Conservation (phyloP, 2,797 vertebrate genomes). For the Dipus sagitta region DNA sequence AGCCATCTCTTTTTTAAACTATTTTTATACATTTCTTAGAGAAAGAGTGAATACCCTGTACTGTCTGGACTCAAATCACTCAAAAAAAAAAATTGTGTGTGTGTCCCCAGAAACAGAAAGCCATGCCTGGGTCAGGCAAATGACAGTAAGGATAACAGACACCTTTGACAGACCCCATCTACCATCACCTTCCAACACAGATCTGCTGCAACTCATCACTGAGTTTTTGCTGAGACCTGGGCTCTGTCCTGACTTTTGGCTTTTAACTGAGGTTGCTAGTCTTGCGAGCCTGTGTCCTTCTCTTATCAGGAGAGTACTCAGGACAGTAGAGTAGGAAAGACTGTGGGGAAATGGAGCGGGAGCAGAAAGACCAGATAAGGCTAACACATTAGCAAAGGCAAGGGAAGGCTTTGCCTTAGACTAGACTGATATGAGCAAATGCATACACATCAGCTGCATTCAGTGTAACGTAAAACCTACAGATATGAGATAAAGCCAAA, state of each 20-base stretch:
- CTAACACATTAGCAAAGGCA: neutral
- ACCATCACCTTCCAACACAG: neutral
- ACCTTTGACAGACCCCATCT: no score
- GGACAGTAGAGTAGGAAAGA: neutral
- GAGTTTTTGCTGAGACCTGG: neutral
- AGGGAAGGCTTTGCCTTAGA: neutral
- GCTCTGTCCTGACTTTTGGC: neutral
- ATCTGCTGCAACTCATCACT: neutral
- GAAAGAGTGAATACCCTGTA: no score
- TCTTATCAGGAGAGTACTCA: neutral
- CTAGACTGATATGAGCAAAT: neutral
- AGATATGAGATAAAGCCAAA: neutral
- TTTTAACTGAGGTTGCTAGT: neutral
- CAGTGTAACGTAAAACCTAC: neutral
- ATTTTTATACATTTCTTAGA: no score
- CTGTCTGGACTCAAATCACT: neutral
- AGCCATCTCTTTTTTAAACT: no score
- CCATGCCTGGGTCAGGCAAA: neutral
- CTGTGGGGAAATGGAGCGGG: neutral
- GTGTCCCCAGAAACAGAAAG: neutral
- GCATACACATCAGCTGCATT: neutral
- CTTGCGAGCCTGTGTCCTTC: neutral
- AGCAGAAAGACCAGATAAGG: neutral
- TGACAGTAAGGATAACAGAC: neutral
- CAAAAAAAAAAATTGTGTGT: constrained; percentile 5